Evolutionary conservation across 2,797 vertebrate species (phyloP), one percentile per base, ranked within the genome.

Genomic region (Apogon talboti): DNA sequence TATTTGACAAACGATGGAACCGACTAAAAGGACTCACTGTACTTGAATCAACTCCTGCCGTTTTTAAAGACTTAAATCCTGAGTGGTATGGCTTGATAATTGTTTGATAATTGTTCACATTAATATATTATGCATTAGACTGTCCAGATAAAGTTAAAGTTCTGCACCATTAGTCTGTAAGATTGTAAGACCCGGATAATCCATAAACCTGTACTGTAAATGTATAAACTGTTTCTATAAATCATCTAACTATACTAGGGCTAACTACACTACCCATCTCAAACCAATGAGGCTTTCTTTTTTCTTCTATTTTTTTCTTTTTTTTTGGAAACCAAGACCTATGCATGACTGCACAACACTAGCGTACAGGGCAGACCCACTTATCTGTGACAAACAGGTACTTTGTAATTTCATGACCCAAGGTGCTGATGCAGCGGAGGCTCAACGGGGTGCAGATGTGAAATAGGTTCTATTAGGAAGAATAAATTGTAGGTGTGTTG

Each of bases 381-480:
- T 77, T 78, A 76, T 66, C 66, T 68, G 71, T 78, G 78, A 87
- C 72, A 82, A 78, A 80, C 54, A 56, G 63, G 68, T 78, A 63
- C 60, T 81, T 72, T 57, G 56, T 78, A 64, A 74, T 78, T 71
- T 78, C 65, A 76, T 76, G 66, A 76, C 63, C 56, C 8, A 30
- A 58, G 66, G 71, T 73, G 61, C 80, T 80, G 78, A 84, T 56
- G 61, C 69, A 63, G 73, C 71, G 56, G 55, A 44, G 56, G 21
- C 19, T 0, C 54, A 42, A 44, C 2, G 6, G 19, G 67, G 47
- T 3, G 9, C 43, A 47, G 60, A 70, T 66, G 60, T 76, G 56
- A 55, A 82, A 66, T 71, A 43, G 67, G 65, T 64, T 55, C 35
- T 78, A 83, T 77, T 73, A 58, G 65, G 67, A 52, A 40, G 41